These are phyloP conservation scores for Ptiloglossa arizonensis DNA, from an alignment of 1,140 invertebrate genomes.

Conservation along the genomic window DNA sequence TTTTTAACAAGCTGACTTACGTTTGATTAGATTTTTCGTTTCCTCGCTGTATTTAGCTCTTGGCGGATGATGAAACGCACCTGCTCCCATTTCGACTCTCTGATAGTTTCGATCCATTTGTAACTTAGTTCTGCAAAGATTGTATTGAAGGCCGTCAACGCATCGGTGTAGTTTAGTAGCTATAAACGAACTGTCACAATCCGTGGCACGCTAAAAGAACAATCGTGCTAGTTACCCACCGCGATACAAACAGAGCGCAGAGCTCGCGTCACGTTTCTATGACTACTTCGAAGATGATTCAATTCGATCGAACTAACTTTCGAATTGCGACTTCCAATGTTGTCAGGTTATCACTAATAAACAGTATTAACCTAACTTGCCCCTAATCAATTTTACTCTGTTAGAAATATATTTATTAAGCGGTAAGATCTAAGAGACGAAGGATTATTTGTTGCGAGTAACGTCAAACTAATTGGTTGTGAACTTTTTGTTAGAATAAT, in stretches of 20 bases:
- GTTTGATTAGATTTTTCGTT: slow-evolving; percentile 77
- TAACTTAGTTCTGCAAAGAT: slow-evolving; percentile 21
- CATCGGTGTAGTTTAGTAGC: slow-evolving; percentile 1
- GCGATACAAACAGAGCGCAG: slow-evolving; percentile 20
- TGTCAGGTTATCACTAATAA: background rate
- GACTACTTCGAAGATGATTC: slow-evolving; percentile 68
- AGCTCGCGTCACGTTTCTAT: slow-evolving; percentile 67
- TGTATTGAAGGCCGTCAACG: background rate
- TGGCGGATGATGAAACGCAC: slow-evolving; percentile 75
- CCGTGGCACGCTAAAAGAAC: slow-evolving; percentile 1
- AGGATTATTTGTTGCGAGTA: too few relatives aligned
- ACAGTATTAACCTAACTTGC: background rate
- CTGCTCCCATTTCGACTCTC: slow-evolving; percentile 73
- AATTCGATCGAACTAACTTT: slow-evolving; percentile 71
- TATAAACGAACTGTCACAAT: background rate
- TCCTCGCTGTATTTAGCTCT: slow-evolving; percentile 78
- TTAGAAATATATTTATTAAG: too few relatives aligned
- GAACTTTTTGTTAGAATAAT: too few relatives aligned
- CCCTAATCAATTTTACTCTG: background rate
- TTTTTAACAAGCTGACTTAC: slow-evolving; percentile 58
- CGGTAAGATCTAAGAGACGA: too few relatives aligned
- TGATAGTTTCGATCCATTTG: slow-evolving; percentile 73
- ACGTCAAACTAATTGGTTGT: too few relatives aligned
- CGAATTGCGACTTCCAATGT: slow-evolving; percentile 29
- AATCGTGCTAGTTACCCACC: slow-evolving; percentile 9